A percentile compares a stretch with the other conserved stretches of the same genome.
These are phyloP conservation scores for Rhinolophus sinicus DNA, from an alignment of 2,113 vertebrate species.

Conservation along the genomic window DNA sequence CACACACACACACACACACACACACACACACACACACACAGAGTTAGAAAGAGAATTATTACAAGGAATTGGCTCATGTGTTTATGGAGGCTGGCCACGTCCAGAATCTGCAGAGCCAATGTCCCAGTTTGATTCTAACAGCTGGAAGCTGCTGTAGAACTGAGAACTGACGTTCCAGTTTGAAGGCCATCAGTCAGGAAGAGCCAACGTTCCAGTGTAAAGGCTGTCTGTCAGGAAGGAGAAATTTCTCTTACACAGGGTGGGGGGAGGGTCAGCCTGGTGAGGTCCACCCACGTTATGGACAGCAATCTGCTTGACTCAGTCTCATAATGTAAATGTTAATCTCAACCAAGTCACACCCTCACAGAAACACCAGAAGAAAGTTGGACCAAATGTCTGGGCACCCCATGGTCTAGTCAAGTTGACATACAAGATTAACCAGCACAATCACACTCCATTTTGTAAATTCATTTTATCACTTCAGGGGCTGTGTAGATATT, in stretches of 20 bases:
- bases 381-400: neutral
- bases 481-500: neutral
- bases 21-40: neutral
- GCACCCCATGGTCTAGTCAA: neutral
- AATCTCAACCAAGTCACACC: neutral
- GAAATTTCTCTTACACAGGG: neutral
- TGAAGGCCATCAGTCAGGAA: neutral
- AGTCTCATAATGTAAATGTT: neutral
- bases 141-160: neutral
- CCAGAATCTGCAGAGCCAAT: neutral
- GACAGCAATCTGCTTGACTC: neutral
- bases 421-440: neutral
- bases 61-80: neutral
- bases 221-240: neutral
- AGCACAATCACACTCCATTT: neutral
- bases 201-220: neutral
- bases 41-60: neutral
- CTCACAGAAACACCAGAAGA: neutral
- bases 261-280: neutral
- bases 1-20: too few relatives aligned
- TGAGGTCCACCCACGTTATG: neutral
- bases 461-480: neutral
- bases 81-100: neutral
- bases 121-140: neutral
- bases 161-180: neutral